Conservation (phyloP, 2,797 vertebrate species). For the Melanotaenia boesemani region DNA sequence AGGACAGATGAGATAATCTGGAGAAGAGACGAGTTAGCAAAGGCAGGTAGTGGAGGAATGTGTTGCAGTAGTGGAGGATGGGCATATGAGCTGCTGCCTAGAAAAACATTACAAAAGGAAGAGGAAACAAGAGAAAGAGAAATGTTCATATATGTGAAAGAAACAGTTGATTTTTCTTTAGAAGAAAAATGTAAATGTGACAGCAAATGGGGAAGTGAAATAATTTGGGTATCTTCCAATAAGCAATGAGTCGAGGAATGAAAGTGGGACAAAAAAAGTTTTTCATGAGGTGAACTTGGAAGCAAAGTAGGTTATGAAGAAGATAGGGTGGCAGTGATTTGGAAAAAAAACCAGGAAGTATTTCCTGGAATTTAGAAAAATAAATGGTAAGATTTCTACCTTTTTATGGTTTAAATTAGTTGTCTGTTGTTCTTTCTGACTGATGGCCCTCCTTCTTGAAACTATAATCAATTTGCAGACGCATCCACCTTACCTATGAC, state of each 20-base stretch:
- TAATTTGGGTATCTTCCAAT: not conserved
- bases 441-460: not conserved
- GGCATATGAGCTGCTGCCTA: conserved; percentile 11
- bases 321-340: not conserved
- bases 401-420: not conserved
- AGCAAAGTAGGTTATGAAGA: conserved; percentile 4
- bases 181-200: conserved; percentile 15
- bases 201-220: conserved; percentile 8
- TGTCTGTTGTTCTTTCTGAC: not conserved
- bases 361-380: not conserved
- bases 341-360: not conserved
- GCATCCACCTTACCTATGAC: not conserved
- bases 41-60: conserved; percentile 46
- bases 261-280: conserved; percentile 10
- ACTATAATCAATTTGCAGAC: not conserved
- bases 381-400: not conserved
- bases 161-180: conserved; percentile 5
- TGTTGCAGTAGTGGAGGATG: conserved; percentile 13
- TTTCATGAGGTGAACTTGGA: conserved; percentile 12
- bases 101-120: conserved; percentile 18
- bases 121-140: conserved; percentile 16
- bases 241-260: not conserved
- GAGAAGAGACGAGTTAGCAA: conserved; percentile 25
- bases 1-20: conserved; percentile 61
- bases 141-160: conserved; percentile 26